Evolutionary conservation across 1,140 invertebrate species (phyloP), one percentile per base, ranked within the genome.

Genomic region (Bombus confusus): DNA sequence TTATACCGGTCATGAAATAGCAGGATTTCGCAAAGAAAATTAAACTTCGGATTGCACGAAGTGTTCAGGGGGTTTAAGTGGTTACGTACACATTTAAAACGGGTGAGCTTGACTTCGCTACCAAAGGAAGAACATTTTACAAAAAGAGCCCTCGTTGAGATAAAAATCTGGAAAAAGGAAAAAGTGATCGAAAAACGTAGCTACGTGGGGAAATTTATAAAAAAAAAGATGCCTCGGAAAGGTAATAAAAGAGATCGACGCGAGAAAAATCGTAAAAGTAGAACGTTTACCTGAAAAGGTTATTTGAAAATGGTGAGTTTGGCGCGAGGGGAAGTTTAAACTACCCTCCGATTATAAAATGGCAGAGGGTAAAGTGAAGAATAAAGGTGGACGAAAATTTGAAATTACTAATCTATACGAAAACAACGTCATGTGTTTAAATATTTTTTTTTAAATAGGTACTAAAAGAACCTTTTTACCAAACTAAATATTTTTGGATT

Each of bases 1-100:
- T n/a, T 18, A 31, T n/a, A 39, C 41, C 18, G 41, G 31, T 25
- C n/a, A 9, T 10, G n/a, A 39, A 74, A 5, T 43, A 52, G 41
- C 72, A 25, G 73, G 9, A 52, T 74, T 74, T 52, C 28, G 43
- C 43, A 34, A 52, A 31, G 41, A 52, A 74, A 74, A 74, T 74
- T 74, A 74, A 43, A 52, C 41, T 22, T 43, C 41, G 13, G 12
- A 74, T 74, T 47, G 41, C 72, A 47, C 10, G 41, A 31, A 31
- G 41, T 43, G 34, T 52, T 74, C n/a, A 34, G 13, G 0, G 41
- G 10, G 34, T 52, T 74, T 34, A 52, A 74, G 72, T 74, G 31
- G 41, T 43, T 43, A 31, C 34, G n/a, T 43, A 73, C n/a, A 31
- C 72, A 12, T 39, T 43, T 31, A 73, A 31, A 43, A 73, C n/a